Evolutionary conservation across 1,140 invertebrate genomes (phyloP).

Genomic region (Dufourea novaeangliae): DNA sequence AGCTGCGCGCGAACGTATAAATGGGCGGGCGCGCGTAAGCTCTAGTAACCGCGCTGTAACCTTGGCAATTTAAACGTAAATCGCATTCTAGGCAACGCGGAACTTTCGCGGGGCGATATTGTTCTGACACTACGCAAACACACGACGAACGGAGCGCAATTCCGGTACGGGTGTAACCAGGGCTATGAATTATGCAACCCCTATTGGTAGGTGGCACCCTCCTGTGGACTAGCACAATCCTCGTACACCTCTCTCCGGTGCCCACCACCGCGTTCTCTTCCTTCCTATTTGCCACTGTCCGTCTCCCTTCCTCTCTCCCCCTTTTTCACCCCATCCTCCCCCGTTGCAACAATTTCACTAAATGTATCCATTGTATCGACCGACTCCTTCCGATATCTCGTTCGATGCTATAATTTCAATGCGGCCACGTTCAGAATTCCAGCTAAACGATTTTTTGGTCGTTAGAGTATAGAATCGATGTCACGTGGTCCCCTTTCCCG

Average conservation of each 20-base stretch:
- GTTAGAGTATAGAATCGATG: not conserved
- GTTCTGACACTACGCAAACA: conserved; percentile 72
- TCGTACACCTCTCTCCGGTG: conserved; percentile 50
- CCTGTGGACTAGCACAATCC: conserved; percentile 62
- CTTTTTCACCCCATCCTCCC: conserved; percentile 23
- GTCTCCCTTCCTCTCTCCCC: conserved; percentile 25
- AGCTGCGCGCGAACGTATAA: conserved; percentile 1
- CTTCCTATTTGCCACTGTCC: conserved; percentile 8
- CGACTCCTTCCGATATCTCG: conserved; percentile 47
- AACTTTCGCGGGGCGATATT: conserved; percentile 64
- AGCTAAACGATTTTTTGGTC: conserved; percentile 23
- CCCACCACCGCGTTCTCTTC: conserved; percentile 35
- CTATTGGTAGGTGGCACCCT: conserved; percentile 67
- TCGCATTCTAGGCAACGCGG: conserved; percentile 62
- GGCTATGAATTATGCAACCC: conserved; percentile 76
- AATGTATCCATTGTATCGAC: conserved; percentile 51
- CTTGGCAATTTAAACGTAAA: conserved; percentile 68
- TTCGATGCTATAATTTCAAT: conserved; percentile 32
- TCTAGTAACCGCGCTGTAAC: conserved; percentile 57
- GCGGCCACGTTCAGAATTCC: conserved; percentile 30
- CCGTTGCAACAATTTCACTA: conserved; percentile 22
- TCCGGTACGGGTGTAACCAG: conserved; percentile 71
- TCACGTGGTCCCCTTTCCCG: not conserved
- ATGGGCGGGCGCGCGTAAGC: conserved; percentile 48
- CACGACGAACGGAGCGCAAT: conserved; percentile 68